Conservation (phyloP, 2,797 vertebrate genomes). For the Pseudochaenichthys georgianus region DNA sequence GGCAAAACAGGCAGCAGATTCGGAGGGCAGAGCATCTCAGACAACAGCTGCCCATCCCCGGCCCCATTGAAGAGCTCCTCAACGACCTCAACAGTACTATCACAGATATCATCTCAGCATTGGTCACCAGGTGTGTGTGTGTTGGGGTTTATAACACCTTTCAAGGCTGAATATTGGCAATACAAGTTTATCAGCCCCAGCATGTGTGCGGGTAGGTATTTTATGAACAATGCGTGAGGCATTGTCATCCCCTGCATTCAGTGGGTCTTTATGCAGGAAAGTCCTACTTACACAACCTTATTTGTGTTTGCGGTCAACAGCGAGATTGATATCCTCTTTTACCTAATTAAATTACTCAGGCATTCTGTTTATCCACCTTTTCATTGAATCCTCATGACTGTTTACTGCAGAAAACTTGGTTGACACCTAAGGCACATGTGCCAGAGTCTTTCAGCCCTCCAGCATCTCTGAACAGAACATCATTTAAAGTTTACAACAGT, state of each 20-base stretch:
- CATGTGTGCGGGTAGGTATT: neutral
- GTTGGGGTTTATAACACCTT: neutral
- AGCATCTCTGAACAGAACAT: conserved; percentile 40
- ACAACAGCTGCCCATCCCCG: conserved; percentile 95
- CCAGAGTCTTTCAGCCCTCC: conserved; percentile 28
- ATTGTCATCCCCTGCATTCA: neutral
- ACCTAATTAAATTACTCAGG: conserved; percentile 12
- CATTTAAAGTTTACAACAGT: conserved; percentile 22
- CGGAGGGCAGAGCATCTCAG: conserved; percentile 93
- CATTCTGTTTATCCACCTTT: conserved; percentile 6
- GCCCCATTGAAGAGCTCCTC: conserved; percentile 94
- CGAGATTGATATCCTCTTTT: conserved; percentile 15
- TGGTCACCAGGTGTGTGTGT: conserved; percentile 90
- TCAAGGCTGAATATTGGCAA: neutral
- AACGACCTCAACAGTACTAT: conserved; percentile 92
- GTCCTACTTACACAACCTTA: conserved; percentile 9
- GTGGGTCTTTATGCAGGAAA: conserved; percentile 4
- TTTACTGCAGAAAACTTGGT: neutral
- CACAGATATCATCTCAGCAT: conserved; percentile 95
- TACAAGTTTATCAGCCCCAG: neutral
- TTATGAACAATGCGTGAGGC: neutral
- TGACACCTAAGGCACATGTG: conserved; percentile 39
- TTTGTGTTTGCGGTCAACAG: conserved; percentile 1
- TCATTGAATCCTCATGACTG: conserved; percentile 14
- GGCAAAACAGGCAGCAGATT: conserved; percentile 97